A percentile compares a stretch with the other conserved stretches of the same genome.
These are phyloP conservation scores for Acinonyx jubatus DNA, from an alignment of 2,113 vertebrate genomes.

Conservation along the genomic window DNA sequence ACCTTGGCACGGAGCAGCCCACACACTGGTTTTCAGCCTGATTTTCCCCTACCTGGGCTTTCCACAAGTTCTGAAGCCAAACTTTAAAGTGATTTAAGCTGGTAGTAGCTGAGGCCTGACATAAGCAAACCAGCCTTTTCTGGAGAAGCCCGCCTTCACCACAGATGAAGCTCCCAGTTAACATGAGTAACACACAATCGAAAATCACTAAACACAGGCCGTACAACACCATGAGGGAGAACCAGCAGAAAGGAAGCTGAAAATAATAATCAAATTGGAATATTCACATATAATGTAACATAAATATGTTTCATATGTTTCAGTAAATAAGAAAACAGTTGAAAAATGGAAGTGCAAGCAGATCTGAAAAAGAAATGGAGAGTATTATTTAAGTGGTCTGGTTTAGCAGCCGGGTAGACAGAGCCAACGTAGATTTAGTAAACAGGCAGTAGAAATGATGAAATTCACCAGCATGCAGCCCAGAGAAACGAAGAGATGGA, in stretches of 20 bases:
- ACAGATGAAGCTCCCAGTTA: neutral
- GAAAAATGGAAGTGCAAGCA: neutral
- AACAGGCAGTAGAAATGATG: neutral
- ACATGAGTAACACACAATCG: neutral
- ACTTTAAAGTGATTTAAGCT: neutral
- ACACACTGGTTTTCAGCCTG: neutral
- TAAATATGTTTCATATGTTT: neutral
- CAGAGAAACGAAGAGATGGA: neutral
- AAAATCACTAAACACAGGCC: neutral
- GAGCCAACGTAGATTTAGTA: neutral
- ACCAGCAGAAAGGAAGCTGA: neutral
- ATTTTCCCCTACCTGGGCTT: neutral
- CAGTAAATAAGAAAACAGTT: neutral
- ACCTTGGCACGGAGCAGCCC: neutral
- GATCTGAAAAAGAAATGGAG: neutral
- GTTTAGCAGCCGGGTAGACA: neutral
- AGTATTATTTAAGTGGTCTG: neutral
- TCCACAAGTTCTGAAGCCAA: neutral
- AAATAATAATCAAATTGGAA: neutral
- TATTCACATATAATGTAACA: neutral
- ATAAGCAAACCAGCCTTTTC: neutral
- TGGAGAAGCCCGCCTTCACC: neutral
- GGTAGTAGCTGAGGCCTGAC: neutral
- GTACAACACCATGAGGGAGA: neutral
- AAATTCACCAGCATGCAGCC: neutral